phyloP scores from a whole-genome alignment of 2,113 vertebrate species.

The Nycticorax nycticorax region DNA sequence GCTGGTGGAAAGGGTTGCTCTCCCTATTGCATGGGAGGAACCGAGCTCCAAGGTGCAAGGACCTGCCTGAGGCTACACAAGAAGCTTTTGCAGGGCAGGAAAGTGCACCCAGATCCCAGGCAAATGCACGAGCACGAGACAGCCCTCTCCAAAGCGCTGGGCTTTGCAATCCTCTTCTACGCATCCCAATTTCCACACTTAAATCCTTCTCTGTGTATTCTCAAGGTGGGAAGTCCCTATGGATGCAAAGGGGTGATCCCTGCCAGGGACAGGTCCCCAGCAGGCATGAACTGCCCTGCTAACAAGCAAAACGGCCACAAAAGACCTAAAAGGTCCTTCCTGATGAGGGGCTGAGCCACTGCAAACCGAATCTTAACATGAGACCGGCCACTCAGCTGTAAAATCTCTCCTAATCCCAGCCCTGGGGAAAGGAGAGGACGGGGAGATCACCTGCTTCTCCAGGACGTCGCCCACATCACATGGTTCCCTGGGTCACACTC shows the following conservation, averaged over 20 bases:
- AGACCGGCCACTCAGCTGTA: conserved; percentile 2
- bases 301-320: background rate
- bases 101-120: background rate
- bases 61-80: background rate
- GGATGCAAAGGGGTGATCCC: background rate
- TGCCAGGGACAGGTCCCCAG: rapidly evolving
- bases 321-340: background rate
- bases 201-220: background rate
- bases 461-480: background rate
- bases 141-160: background rate
- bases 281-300: background rate
- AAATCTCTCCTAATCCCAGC: conserved; percentile 60
- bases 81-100: background rate
- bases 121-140: rapidly evolving
- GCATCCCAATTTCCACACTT: background rate
- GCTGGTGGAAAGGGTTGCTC: background rate
- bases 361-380: background rate
- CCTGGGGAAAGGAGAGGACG: conserved; percentile 10
- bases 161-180: background rate
- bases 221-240: background rate
- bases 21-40: background rate
- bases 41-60: background rate
- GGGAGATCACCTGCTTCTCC: conserved; percentile 28
- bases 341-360: background rate
- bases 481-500: conserved; percentile 6